phyloP scores from a whole-genome alignment of 92 coral and sea anemone genomes.

The Zoanthus gigantus region DNA sequence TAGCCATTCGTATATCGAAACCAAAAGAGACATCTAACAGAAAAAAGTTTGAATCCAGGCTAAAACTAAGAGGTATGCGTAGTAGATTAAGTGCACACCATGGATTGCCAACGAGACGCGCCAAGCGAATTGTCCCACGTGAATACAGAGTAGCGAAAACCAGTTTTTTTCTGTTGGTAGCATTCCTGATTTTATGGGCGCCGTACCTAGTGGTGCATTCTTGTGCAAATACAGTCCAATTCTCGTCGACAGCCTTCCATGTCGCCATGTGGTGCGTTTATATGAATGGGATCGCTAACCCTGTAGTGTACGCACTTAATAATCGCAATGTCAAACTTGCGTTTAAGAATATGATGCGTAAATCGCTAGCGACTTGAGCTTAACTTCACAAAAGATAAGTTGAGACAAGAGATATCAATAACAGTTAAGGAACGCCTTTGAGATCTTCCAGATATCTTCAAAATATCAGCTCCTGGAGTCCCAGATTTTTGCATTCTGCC shows the following conservation, averaged over 20 bases:
- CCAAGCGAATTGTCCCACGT: slow-evolving; percentile 54
- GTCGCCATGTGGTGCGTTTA: slow-evolving; percentile 89
- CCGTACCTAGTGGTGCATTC: slow-evolving; percentile 91
- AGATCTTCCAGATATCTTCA: too few species aligned
- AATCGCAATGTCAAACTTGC: slow-evolving; percentile 72
- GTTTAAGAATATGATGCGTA: slow-evolving; percentile 52
- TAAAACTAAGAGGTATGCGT: slow-evolving; percentile 22
- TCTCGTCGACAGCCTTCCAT: slow-evolving; percentile 64
- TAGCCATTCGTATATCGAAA: neutral
- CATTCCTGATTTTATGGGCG: slow-evolving; percentile 83
- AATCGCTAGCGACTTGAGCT: neutral
- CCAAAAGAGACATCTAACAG: neutral
- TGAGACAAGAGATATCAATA: too few species aligned
- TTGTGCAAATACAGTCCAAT: slow-evolving; percentile 66
- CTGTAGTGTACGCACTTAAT: slow-evolving; percentile 82
- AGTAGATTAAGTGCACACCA: slow-evolving; percentile 28
- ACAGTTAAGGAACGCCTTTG: too few species aligned
- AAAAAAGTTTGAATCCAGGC: neutral
- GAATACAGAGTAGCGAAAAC: slow-evolving; percentile 91
- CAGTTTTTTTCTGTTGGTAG: slow-evolving; percentile 74
- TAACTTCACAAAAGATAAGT: too few species aligned
- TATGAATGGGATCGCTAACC: slow-evolving; percentile 88
- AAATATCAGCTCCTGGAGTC: too few species aligned
- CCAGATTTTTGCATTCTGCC: too few species aligned
- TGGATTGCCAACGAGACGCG: slow-evolving; percentile 7